These are phyloP conservation scores for Polyommatus iphigenia DNA, from an alignment of 2,888 invertebrate species.

Conservation along the genomic window DNA sequence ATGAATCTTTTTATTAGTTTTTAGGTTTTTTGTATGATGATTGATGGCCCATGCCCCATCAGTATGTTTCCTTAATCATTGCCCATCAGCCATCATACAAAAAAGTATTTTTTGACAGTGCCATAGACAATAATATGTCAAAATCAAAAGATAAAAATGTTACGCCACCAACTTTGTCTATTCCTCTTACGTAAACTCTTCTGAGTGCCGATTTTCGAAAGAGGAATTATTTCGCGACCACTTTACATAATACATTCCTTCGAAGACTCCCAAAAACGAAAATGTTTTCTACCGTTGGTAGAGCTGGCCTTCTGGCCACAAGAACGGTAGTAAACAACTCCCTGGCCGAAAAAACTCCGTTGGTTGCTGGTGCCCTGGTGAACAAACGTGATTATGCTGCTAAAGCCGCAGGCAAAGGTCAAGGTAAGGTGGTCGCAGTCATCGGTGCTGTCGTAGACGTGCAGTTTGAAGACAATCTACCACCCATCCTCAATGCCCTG, in stretches of 20 bases:
- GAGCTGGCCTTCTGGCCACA: slow-evolving; percentile 74
- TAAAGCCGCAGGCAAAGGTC: slow-evolving; percentile 54
- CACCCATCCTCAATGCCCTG: slow-evolving; percentile 96
- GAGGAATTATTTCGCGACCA: slow-evolving; percentile 54
- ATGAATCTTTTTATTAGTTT: no score
- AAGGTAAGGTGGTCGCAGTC: slow-evolving; percentile 92
- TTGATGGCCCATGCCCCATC: no score
- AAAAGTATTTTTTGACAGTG: no score
- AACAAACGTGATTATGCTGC: slow-evolving; percentile 73
- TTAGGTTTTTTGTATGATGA: no score
- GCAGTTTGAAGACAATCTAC: slow-evolving; percentile 95
- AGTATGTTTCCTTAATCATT: no score
- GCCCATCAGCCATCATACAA: no score
- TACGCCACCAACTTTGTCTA: slow-evolving; percentile 41
- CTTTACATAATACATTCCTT: slow-evolving; percentile 55
- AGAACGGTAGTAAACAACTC: slow-evolving; percentile 72
- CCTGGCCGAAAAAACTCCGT: slow-evolving; percentile 78
- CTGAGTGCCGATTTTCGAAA: slow-evolving; percentile 57
- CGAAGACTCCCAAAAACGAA: slow-evolving; percentile 58
- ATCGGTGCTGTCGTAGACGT: slow-evolving; percentile 99
- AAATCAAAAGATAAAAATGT: slow-evolving; percentile 28
- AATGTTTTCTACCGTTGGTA: slow-evolving; percentile 77
- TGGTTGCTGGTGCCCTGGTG: slow-evolving; percentile 64
- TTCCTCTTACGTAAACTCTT: slow-evolving; percentile 50
- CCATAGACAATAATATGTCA: slow-evolving; percentile 4